Percentiles rank a stretch among this genome's conserved stretches.
Evolutionary conservation across 2,797 vertebrate genomes (phyloP).

Genomic region (Melanotaenia parkinsoni): DNA sequence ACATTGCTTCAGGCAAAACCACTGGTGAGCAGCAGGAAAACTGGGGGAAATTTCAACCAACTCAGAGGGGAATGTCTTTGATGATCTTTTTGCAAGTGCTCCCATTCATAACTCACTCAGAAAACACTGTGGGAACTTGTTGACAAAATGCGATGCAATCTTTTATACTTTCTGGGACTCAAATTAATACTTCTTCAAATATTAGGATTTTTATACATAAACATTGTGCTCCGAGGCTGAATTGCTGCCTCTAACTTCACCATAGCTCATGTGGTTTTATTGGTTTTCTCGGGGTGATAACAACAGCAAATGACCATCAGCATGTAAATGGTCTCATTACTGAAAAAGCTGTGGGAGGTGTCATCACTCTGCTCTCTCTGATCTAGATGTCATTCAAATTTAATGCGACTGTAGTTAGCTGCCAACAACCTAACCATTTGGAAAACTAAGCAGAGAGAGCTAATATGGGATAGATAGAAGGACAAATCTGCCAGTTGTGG

Average conservation of each 20-base stretch:
- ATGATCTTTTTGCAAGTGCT: conserved; percentile 24
- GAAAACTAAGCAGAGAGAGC: not conserved
- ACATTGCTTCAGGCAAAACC: conserved; percentile 48
- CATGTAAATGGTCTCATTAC: conserved; percentile 67
- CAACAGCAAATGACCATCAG: conserved; percentile 57
- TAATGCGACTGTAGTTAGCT: conserved; percentile 13
- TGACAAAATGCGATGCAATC: conserved; percentile 12
- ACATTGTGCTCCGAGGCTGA: conserved; percentile 20
- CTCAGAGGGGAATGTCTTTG: conserved; percentile 15
- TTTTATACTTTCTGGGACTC: conserved; percentile 23
- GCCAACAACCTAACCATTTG: conserved; percentile 19
- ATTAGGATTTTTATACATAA: conserved; percentile 30
- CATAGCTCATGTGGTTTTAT: conserved; percentile 41
- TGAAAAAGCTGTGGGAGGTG: not conserved
- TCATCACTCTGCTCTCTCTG: conserved; percentile 22
- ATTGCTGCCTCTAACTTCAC: conserved; percentile 27
- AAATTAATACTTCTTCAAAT: conserved; percentile 36
- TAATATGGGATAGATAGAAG: too few species aligned
- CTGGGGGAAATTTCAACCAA: conserved; percentile 17
- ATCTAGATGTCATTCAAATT: conserved; percentile 20
- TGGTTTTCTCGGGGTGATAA: conserved; percentile 46
- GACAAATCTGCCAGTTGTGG: too few species aligned
- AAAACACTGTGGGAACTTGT: conserved; percentile 13
- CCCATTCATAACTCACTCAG: conserved; percentile 30
- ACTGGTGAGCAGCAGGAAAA: conserved; percentile 45